phyloP scores from a whole-genome alignment of 2,113 vertebrate species.

The Taurulus bubalis region DNA sequence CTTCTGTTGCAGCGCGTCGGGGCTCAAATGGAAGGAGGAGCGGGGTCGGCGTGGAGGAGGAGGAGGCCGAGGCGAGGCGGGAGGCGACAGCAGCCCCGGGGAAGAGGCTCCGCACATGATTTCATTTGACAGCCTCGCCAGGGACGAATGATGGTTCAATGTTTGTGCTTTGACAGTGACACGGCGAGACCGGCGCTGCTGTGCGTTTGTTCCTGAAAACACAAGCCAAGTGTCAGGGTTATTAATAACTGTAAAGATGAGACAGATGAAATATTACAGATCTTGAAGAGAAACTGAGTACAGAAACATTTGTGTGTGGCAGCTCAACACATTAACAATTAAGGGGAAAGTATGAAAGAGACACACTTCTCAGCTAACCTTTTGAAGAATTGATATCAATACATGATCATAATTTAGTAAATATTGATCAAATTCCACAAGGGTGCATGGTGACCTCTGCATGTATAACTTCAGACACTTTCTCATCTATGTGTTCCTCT shows the following conservation, averaged over 20 bases:
- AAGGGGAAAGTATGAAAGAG: neutral
- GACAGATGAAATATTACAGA: conserved; percentile 1
- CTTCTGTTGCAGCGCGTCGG: conserved; percentile 21
- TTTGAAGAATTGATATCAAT: neutral
- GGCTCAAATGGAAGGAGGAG: conserved; percentile 22
- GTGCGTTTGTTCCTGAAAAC: conserved; percentile 4
- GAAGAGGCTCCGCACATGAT: conserved; percentile 36
- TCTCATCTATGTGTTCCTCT: neutral
- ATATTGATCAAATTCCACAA: neutral
- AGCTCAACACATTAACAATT: neutral
- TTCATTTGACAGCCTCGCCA: conserved; percentile 37
- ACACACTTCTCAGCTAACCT: neutral
- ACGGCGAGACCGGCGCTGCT: neutral
- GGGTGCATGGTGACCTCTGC: neutral
- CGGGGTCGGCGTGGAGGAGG: neutral
- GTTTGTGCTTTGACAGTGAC: conserved; percentile 13
- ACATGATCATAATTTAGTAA: neutral
- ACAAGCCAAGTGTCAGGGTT: neutral
- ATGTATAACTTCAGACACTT: neutral
- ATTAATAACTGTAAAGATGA: conserved; percentile 1
- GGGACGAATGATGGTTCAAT: conserved; percentile 10
- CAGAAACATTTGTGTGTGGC: neutral
- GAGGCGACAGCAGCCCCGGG: conserved; percentile 36
- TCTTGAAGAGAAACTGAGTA: neutral
- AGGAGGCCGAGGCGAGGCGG: neutral